Evolutionary conservation across 1,140 invertebrate genomes (phyloP), one percentile per base, ranked within the genome.

Genomic region (Drosophila rufa): DNA sequence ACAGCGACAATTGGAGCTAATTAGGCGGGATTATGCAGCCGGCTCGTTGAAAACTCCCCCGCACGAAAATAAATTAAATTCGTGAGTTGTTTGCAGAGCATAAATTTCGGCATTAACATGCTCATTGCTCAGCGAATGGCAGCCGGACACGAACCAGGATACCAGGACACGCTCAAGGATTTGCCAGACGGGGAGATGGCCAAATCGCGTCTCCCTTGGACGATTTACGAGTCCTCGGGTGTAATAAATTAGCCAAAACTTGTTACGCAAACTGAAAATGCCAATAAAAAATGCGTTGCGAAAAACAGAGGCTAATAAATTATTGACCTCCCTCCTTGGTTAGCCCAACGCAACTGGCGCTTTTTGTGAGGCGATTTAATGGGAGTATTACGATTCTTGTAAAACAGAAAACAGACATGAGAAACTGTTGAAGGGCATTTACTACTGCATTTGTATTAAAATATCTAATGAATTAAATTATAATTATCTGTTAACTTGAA

Each of bases 241-340:
- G 81, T 65, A 84, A 84, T 84, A 84, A 84, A 84, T 84, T 84
- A 84, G 71, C 81, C 76, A 59, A 71, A 84, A 84, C 81, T 84
- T 80, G 81, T 80, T 80, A 80, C 69, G 80, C 62, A 68, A 78
- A 84, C 77, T 80, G 71, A 80, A 77, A 80, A 84, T 77, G 71
- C 81, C 81, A 84, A 84, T 84, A 84, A 84, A 83, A 83, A 75
- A 76, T 76, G 73, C 77, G 80, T 65, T 74, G 68, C 33, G 75
- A 82, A 79, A 82, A 82, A 74, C 75, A 66, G 60, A 75, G 70
- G 56, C 64, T 48, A 67, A 75, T 79, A 83, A 82, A 82, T 83
- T 79, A 75, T 74, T 65, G 55, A 60, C 45, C 40, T 51, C 14
- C 11, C 62, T 19, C n/a, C 27, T 40, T 14, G 33, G 36, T 22